Evolutionary conservation across 2,113 vertebrate species (phyloP).

Genomic region (Nanger granti): DNA sequence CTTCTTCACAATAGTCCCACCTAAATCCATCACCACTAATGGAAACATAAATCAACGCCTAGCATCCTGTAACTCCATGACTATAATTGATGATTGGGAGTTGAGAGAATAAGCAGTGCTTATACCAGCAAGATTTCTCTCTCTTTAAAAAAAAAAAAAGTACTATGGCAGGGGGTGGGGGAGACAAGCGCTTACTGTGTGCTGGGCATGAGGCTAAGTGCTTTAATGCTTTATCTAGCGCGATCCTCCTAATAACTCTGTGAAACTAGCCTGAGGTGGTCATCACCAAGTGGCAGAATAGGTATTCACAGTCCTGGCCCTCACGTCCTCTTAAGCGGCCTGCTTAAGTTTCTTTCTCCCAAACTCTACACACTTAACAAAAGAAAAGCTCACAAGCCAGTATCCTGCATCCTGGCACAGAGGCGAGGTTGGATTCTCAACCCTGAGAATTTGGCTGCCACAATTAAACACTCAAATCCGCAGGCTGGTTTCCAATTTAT

Average conservation of each 20-base stretch:
- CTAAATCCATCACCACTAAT: constrained; percentile 15
- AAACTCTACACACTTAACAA: neutral
- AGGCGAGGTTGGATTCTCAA: neutral
- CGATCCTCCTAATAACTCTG: neutral
- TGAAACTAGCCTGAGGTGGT: neutral
- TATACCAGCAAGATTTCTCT: constrained; percentile 16
- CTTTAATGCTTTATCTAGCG: neutral
- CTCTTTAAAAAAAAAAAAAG: neutral
- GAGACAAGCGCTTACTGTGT: neutral
- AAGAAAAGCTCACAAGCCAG: neutral
- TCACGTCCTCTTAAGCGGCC: neutral
- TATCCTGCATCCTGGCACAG: neutral
- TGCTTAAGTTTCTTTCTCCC: neutral
- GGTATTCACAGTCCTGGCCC: neutral
- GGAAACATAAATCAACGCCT: constrained; percentile 17
- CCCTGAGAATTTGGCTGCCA: constrained; percentile 9
- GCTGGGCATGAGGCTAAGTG: neutral
- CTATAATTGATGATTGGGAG: constrained; percentile 8
- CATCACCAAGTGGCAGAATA: neutral
- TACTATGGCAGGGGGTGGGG: neutral
- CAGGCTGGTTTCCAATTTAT: neutral
- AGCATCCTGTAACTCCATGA: neutral
- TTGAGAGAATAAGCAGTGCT: neutral
- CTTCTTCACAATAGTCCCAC: neutral
- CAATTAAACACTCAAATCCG: neutral